Base-by-base conservation (phyloP, 2,113 vertebrate species). In the Varanus komodoensis region DNA sequence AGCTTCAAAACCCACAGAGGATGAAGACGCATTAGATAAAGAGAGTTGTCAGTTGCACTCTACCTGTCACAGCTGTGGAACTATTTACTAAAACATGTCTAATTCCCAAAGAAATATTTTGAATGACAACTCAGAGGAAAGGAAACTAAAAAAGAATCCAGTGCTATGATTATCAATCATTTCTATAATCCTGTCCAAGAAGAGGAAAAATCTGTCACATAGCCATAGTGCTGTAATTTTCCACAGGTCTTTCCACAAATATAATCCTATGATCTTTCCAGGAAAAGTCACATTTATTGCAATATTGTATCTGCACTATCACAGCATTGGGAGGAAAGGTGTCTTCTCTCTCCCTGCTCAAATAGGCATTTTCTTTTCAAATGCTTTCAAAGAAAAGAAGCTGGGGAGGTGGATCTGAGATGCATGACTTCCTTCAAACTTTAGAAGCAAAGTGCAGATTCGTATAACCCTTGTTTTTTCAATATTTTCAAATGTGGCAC, bases 181-280 rank as follows among this genome's bases (percentile, higher is more conserved):
- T 75, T 71, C 34, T 79, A 44, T 89, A 87, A 89, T 84, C 69
- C 11, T 89, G 92, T 89, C 71, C 74, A 94, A 91, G 91, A 77
- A 54, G 92, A 89, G 61, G 64, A 93, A 91, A 57, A 85, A 91
- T 25, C 21, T 91, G 25, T 80, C n/a, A 86, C 21, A 87, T 12
- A 84, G 0, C 3, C 2, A 75, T 25, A 4, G 90, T 52, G 34
- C 27, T 91, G 50, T 54, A 78, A 29, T 90, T 93, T 95, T 87
- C 73, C 67, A 68, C 87, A 92, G 91, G 1, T 90, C 82, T 54
- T 29, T 88, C 25, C 12, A 4, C 54, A 88, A 84, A 87, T 0
- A 91, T 38, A 27, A 87, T 91, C 92, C 74, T 85, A 48, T 0
- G 79, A 19, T 1, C 86, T 92, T 94, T 91, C 78, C 34, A 87